These are phyloP conservation scores for Adelosebastes latens DNA, from an alignment of 2,797 vertebrate genomes.

Conservation along the genomic window DNA sequence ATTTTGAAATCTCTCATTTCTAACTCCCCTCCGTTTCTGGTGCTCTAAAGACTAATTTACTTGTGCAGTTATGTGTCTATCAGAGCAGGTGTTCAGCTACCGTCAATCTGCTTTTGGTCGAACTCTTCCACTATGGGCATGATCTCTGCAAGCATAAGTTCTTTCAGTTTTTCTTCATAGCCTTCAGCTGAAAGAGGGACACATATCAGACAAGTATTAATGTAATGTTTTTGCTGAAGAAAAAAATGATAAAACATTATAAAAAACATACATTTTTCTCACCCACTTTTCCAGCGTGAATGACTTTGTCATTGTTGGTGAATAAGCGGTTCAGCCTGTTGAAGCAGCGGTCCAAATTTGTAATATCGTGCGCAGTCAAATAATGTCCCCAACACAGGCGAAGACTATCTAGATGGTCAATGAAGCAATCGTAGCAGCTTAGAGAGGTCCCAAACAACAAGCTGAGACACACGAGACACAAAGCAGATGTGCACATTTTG, in stretches of 20 bases:
- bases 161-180: constrained; percentile 68
- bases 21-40: constrained; percentile 15
- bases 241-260: neutral
- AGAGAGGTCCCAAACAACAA: constrained; percentile 41
- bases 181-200: constrained; percentile 69
- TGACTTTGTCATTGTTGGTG: constrained; percentile 60
- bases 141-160: constrained; percentile 73
- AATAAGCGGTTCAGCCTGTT: constrained; percentile 69
- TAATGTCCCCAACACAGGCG: constrained; percentile 72
- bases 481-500: constrained; percentile 51
- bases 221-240: neutral
- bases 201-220: neutral
- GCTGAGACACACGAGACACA: constrained; percentile 52
- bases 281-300: constrained; percentile 80
- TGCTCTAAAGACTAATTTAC: constrained; percentile 32
- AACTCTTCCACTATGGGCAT: constrained; percentile 71
- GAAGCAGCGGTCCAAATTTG: constrained; percentile 74
- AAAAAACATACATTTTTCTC: neutral
- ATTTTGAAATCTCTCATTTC: constrained; percentile 55
- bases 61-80: neutral
- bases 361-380: constrained; percentile 35
- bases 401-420: constrained; percentile 27
- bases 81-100: constrained; percentile 49
- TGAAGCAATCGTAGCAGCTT: constrained; percentile 78
- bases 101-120: constrained; percentile 47